Conservation (phyloP, 92 coral and sea anemone species). For the Epizoanthus fatuus region DNA sequence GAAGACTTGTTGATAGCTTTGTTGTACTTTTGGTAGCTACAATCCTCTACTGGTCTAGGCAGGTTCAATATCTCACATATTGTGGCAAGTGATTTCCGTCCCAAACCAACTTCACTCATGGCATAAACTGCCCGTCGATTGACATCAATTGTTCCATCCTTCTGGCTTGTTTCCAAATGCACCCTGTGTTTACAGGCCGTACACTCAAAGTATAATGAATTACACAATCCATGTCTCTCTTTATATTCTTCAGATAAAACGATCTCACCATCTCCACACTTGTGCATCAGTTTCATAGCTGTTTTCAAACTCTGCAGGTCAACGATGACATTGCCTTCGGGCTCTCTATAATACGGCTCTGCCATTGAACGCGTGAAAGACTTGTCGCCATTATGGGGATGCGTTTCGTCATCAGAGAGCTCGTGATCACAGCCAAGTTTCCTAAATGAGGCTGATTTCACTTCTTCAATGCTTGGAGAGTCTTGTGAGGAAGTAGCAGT, state of each 20-base stretch:
- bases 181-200: constrained; percentile 44
- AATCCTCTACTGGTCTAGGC: constrained; percentile 36
- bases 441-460: constrained; percentile 9
- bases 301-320: neutral
- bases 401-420: neutral
- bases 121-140: constrained; percentile 32
- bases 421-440: neutral
- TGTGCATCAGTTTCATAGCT: constrained; percentile 6
- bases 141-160: constrained; percentile 32
- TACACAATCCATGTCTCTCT: constrained; percentile 45
- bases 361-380: neutral
- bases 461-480: constrained; percentile 3
- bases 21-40: constrained; percentile 48
- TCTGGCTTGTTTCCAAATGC: constrained; percentile 33
- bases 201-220: constrained; percentile 26
- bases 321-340: constrained; percentile 11
- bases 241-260: constrained; percentile 30
- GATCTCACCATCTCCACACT: constrained; percentile 44
- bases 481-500: constrained; percentile 3
- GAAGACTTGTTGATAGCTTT: constrained; percentile 21
- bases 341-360: constrained; percentile 9
- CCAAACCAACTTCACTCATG: constrained; percentile 50
- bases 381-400: neutral
- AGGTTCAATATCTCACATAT: constrained; percentile 46
- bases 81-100: constrained; percentile 56